Conservation (phyloP, 2,113 vertebrate species). For the Oreochromis spilurus region DNA sequence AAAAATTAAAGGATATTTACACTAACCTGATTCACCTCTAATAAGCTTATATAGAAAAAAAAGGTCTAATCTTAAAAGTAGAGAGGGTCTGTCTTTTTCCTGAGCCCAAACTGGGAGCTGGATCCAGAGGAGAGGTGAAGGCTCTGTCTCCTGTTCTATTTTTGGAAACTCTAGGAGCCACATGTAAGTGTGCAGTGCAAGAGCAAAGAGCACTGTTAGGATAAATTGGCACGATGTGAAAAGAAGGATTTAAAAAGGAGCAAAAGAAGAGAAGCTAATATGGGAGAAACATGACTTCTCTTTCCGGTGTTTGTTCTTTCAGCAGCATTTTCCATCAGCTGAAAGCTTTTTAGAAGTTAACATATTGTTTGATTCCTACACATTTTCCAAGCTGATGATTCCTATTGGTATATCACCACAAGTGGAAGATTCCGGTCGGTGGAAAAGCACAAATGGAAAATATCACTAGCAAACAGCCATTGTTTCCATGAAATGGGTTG, state of each 20-base stretch:
- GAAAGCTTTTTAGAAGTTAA: background rate
- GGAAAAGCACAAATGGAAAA: background rate
- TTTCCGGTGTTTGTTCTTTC: background rate
- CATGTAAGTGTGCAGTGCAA: background rate
- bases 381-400: background rate
- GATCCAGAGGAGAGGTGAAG: background rate
- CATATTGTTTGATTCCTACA: background rate
- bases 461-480: background rate
- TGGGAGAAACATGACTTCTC: background rate
- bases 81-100: background rate
- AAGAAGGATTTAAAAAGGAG: background rate
- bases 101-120: background rate
- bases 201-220: background rate
- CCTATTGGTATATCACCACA: background rate
- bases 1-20: accelerated
- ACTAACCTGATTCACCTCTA: background rate
- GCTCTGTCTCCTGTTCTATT: background rate
- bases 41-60: background rate
- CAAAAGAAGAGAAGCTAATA: accelerated
- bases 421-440: background rate
- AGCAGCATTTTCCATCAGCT: background rate
- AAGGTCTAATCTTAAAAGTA: background rate
- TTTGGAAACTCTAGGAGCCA: background rate
- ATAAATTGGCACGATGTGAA: background rate
- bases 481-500: background rate